Base-by-base conservation (phyloP, 2,113 vertebrate genomes). In the Ellobius talpinus region DNA sequence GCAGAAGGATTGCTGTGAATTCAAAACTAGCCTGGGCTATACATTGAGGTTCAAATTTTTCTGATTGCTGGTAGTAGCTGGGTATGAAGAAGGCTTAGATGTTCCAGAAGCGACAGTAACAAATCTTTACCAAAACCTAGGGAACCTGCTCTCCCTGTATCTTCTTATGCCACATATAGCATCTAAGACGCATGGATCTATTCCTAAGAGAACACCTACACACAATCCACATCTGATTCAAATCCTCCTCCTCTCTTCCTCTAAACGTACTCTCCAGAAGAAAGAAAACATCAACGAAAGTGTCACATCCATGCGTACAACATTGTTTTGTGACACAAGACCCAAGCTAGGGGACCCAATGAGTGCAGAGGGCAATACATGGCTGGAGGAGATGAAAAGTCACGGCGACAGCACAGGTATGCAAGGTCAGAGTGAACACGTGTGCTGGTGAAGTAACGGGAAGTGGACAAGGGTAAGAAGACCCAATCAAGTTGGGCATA, bases 351-450 rank as follows among this genome's bases (percentile, higher is more conserved):
- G 65, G 13, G 31, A 19, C n/a, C 24, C 19, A 36, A 7, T 4
- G 36, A 36, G 14, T 21, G 12, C 42, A 0, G 12, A 52, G 2
- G 70, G n/a, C 16, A 52, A 45, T 0, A 8, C 70, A 16, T 3
- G 47, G 76, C 17, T 14, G 17, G 47, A 73, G 81, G n/a, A 74
- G 17, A 7, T 11, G 39, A 47, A 17, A 13, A 21, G n/a, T 24
- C 36, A 50, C 0, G 0, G 7, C 19, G 9, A 36, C 1, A 4
- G 6, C 39, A 58, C 65, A 63, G 31, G 42, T 17, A 3, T 3
- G 1, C 0, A 5, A 23, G 13, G 31, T 36, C 3, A 31, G 52
- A 63, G 26, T 14, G 1, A 36, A 42, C 26, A 24, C 23, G 11
- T 16, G 2, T 42, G 52, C 45, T 21, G 4, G 29, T 3, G 26